Percentiles rank a stretch among this genome's conserved stretches.
Evolutionary conservation across 2,797 vertebrate species (phyloP).

Genomic region (Gorsachius magnificus): DNA sequence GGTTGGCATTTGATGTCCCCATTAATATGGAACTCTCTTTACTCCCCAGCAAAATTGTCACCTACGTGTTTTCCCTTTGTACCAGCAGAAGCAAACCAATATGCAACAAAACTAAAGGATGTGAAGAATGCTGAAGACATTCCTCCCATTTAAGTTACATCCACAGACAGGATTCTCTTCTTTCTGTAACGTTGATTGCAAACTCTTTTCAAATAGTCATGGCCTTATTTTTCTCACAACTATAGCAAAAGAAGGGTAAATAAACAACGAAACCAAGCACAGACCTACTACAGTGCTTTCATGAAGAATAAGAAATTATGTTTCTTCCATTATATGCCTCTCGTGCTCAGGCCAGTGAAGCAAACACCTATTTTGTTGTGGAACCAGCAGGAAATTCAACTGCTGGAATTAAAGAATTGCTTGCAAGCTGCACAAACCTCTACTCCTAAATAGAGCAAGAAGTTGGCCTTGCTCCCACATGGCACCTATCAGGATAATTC

Average conservation of each 20-base stretch:
- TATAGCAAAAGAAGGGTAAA: neutral
- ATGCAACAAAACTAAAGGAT: neutral
- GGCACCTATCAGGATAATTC: neutral
- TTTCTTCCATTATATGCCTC: neutral
- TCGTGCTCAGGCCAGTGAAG: neutral
- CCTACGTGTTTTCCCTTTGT: neutral
- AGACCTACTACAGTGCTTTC: neutral
- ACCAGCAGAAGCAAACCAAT: neutral
- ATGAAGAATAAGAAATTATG: neutral
- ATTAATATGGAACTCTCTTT: neutral
- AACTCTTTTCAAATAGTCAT: neutral
- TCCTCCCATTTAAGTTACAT: neutral
- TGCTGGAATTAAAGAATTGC: neutral
- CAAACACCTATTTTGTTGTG: neutral
- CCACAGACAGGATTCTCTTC: neutral
- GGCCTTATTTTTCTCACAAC: neutral
- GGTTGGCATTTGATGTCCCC: neutral
- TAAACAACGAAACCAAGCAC: neutral
- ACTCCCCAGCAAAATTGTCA: neutral
- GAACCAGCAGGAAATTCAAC: neutral
- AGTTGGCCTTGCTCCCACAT: neutral
- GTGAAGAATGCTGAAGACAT: neutral
- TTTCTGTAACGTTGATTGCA: neutral
- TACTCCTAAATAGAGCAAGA: neutral
- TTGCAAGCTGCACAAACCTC: neutral